phyloP scores from a whole-genome alignment of 2,888 invertebrate genomes.

The Lysandra coridon region DNA sequence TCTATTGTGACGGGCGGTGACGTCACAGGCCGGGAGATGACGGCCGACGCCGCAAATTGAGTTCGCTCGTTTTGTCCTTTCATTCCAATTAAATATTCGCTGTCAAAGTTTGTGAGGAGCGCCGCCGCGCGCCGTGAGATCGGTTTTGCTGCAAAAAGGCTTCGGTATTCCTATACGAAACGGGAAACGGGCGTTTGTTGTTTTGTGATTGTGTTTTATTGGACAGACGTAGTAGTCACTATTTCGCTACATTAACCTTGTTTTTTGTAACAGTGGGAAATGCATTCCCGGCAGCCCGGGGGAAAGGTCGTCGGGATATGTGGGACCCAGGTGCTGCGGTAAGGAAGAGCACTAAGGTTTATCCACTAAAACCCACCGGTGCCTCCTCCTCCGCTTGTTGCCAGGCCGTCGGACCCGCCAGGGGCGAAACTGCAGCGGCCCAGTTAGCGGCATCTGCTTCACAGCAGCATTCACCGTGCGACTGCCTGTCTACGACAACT shows the following conservation, averaged over 20 bases:
- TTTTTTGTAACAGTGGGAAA: too few relatives aligned
- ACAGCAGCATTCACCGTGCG: too few relatives aligned
- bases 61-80: slow-evolving; percentile 29
- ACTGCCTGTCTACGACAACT: too few relatives aligned
- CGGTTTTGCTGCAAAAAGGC: background rate
- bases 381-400: too few relatives aligned
- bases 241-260: background rate
- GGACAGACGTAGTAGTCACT: background rate
- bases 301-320: too few relatives aligned
- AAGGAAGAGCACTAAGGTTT: too few relatives aligned
- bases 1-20: slow-evolving; percentile 44
- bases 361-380: too few relatives aligned
- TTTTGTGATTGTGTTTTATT: background rate
- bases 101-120: slow-evolving; percentile 27
- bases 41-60: slow-evolving; percentile 29
- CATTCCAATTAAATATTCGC: slow-evolving; percentile 28
- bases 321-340: too few relatives aligned
- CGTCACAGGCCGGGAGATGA: slow-evolving; percentile 33
- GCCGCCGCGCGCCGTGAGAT: background rate
- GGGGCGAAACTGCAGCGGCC: too few relatives aligned
- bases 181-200: background rate
- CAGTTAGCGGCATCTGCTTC: too few relatives aligned
- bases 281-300: too few relatives aligned
- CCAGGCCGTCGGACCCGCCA: too few relatives aligned
- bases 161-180: background rate